Evolutionary conservation across 2,888 invertebrate species (phyloP).

Genomic region (Mycalesis mineus): DNA sequence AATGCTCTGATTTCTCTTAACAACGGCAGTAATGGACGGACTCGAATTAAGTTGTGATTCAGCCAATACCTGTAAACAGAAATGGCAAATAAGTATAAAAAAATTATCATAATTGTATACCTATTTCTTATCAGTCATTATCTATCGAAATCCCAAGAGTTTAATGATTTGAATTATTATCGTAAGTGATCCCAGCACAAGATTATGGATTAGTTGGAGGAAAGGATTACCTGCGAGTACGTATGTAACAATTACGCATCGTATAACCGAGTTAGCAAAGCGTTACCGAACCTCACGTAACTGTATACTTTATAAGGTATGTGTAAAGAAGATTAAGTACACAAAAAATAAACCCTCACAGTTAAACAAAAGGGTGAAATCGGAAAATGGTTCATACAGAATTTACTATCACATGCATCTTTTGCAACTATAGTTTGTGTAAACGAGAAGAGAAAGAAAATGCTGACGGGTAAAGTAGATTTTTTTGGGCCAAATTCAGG

Average conservation of each 20-base stretch:
- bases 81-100: neutral
- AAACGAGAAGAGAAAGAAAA: too few relatives aligned
- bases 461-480: too few relatives aligned
- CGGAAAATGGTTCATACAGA: too few relatives aligned
- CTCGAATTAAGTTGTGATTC: constrained; percentile 84
- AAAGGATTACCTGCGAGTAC: neutral
- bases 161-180: too few relatives aligned
- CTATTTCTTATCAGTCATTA: too few relatives aligned
- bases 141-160: too few relatives aligned
- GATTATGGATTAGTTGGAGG: too few relatives aligned
- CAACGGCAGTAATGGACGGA: constrained; percentile 82
- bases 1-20: constrained; percentile 84
- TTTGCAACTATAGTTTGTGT: too few relatives aligned
- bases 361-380: too few relatives aligned
- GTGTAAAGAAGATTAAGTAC: neutral
- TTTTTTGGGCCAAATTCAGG: too few relatives aligned
- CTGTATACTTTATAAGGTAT: constrained; percentile 12
- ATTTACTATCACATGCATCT: too few relatives aligned
- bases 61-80: constrained; percentile 81
- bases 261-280: constrained; percentile 37
- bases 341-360: neutral
- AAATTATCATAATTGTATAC: neutral
- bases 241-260: constrained; percentile 23
- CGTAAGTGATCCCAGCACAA: too few relatives aligned
- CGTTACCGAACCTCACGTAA: constrained; percentile 33